Evolutionary conservation across 2,888 invertebrate genomes (phyloP).

Genomic region (Drosophila putrida): DNA sequence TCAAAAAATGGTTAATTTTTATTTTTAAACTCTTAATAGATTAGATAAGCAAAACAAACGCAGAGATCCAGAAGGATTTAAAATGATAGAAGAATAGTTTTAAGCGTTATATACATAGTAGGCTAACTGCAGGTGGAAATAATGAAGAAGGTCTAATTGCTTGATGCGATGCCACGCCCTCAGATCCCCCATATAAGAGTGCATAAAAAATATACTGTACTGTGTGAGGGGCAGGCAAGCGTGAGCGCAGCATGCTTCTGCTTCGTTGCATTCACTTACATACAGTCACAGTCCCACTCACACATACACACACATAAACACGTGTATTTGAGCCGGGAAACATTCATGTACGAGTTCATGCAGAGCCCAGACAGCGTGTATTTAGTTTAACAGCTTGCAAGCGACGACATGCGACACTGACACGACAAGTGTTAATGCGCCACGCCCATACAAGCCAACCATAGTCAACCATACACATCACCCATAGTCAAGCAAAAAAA

Average conservation of each 20-base stretch:
- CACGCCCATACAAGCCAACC: conserved; percentile 59
- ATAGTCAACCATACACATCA: conserved; percentile 20
- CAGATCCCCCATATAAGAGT: not conserved
- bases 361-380: conserved; percentile 75
- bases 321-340: conserved; percentile 33
- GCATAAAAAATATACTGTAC: conserved; percentile 33
- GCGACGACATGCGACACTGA: conserved; percentile 78
- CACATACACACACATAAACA: conserved; percentile 5
- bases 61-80: not conserved
- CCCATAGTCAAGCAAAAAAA: conserved; percentile 13
- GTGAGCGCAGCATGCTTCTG: conserved; percentile 51
- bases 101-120: conserved; percentile 14
- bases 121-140: not conserved
- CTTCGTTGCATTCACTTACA: conserved; percentile 48
- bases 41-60: not conserved
- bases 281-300: conserved; percentile 4
- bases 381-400: conserved; percentile 77
- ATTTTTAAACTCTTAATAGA: not conserved
- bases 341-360: conserved; percentile 68
- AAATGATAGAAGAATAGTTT: conserved; percentile 22
- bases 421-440: conserved; percentile 78
- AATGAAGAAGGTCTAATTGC: conserved; percentile 69
- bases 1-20: no score
- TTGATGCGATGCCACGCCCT: conserved; percentile 28
- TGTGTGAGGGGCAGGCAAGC: conserved; percentile 48